phyloP scores from a whole-genome alignment of 2,888 invertebrate species.

The Catonia carolina region DNA sequence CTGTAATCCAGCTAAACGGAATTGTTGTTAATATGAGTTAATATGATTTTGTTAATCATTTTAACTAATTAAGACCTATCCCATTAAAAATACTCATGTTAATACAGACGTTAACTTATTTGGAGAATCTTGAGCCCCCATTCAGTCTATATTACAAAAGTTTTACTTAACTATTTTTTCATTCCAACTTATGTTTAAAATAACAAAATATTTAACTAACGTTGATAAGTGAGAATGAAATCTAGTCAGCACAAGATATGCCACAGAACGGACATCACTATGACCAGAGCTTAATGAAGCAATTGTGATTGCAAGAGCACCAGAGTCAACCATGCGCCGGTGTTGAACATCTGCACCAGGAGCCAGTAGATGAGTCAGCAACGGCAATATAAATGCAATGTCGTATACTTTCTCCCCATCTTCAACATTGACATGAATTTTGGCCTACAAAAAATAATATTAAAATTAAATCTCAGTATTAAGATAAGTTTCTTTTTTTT shows the following conservation, averaged over 20 bases:
- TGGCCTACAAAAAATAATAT: not conserved
- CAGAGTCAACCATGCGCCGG: not conserved
- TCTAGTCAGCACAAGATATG: not conserved
- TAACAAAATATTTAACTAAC: no score
- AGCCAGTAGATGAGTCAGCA: not conserved
- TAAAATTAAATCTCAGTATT: not conserved
- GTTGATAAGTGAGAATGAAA: conserved; percentile 7
- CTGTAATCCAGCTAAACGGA: no score
- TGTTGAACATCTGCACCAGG: conserved; percentile 5
- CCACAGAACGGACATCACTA: not conserved
- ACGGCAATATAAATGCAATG: not conserved
- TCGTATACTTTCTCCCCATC: conserved; percentile 7
- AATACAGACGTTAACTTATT: no score
- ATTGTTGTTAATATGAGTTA: no score
- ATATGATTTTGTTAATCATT: no score
- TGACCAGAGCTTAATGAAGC: not conserved
- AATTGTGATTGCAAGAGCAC: not conserved
- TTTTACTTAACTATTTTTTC: no score
- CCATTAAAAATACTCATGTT: no score
- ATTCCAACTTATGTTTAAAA: no score
- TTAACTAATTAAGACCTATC: no score
- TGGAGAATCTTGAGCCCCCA: no score
- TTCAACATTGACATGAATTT: not conserved
- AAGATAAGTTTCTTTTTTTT: no score
- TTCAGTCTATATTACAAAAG: no score